Base-by-base conservation (phyloP, 2,113 vertebrate genomes). In the Barbus barbus region DNA sequence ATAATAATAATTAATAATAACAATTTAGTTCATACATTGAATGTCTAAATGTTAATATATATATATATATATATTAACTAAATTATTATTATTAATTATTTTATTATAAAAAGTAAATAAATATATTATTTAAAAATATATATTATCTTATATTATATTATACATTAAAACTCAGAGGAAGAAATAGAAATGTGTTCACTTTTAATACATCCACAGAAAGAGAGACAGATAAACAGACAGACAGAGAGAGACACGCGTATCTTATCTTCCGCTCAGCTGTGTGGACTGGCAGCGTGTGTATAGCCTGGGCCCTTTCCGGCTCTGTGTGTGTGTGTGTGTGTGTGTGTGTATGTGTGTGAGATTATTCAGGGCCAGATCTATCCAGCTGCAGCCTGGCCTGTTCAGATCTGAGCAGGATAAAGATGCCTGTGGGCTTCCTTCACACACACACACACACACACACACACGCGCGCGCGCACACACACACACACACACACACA, bases 261-360 rank as follows among this genome's bases (percentile, higher is more conserved):
- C 44, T 53, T 56, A 53, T 71, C 48, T 78, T 84, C 83, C 75
- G 76, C 77, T 84, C 83, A 84, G 83, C 83, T 84, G 83, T 79
- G 76, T 69, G 63, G 26, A 78, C 83, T 79, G 83, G 79, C 79
- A 81, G 36, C 58, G 6, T 33, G 72, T 76, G 56, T 83, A 77
- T 78, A 84, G 76, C 76, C 76, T 79, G 36, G 46, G 28, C 75
- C 63, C 65, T 61, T 84, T 84, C 83, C 83, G 76, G 83, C 75
- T 69, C n/a, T 33, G 24, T 78, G 73, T 83, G 65, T 86, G 74
- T 83, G 26, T 75, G 67, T 77, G 77, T 76, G 72, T 83, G 63
- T 74, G 24, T 61, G n/a, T n/a, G n/a, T n/a, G n/a, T n/a, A n/a
- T n/a, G n/a, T n/a, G n/a, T n/a, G n/a, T n/a, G n/a, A n/a, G 44